Evolutionary conservation across 2,888 invertebrate genomes (phyloP), one percentile per base, ranked within the genome.

Genomic region (Coelinius sp.): DNA sequence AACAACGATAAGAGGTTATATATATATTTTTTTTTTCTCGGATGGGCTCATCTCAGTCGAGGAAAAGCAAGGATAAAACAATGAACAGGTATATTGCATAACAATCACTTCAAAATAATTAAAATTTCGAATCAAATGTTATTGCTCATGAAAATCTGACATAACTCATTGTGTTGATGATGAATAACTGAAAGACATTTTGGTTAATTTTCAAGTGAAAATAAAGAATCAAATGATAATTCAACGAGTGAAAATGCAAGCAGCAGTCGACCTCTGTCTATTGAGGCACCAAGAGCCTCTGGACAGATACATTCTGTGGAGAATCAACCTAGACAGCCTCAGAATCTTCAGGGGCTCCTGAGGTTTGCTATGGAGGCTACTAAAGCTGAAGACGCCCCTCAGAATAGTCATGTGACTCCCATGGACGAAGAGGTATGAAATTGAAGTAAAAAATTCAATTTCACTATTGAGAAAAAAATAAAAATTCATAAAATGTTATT

Each of bases 321-420:
- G 71, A 81, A 84, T 73, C 87, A 86, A 73, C 86, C 87, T 1
- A 82, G 84, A 2, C 87, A 87, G 70, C 86, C 86, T 1, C 73
- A 76, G 7, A 83, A 84, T 78, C 87, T 90, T 2, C 89, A 92
- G 90, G 93, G 93, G 12, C 86, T 94, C 1, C 88, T 94, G 12
- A 88, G 91, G 73, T 94, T 92, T 87, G 92, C 93, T 0, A 91
- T 94, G 90, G 92, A 93, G 82, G 92, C 92, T 0, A 91, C 92
- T 0, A 89, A 89, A 80, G 83, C 88, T 22, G 92, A 92, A 82
- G 91, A 92, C 86, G 89, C 90, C 0, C 89, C 91, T 0, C 86
- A 88, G 0, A 83, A 88, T 44, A 87, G 91, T 0, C 83, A 88
- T 3, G 80, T 90, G 17, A 86, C 89, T n/a, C 91, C 92, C 0